These are phyloP conservation scores for Prolemur simus DNA, from an alignment of 2,113 vertebrate genomes.

Conservation along the genomic window DNA sequence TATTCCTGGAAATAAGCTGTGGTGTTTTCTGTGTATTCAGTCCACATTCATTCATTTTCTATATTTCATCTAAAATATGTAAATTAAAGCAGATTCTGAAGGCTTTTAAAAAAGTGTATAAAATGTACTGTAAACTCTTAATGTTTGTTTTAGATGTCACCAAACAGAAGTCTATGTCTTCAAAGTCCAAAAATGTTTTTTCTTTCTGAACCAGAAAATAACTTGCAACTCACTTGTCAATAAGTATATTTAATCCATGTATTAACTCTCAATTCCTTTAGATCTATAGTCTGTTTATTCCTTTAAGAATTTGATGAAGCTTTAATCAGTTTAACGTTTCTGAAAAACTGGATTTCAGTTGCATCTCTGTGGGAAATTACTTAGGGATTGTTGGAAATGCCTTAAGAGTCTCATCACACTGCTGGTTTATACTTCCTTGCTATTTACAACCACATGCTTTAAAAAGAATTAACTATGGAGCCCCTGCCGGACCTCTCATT, in stretches of 20 bases:
- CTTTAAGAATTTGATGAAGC: constrained; percentile 46
- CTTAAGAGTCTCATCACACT: constrained; percentile 8
- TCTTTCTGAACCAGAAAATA: constrained; percentile 24
- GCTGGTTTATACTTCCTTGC: constrained; percentile 49
- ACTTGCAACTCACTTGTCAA: neutral
- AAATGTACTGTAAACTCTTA: neutral
- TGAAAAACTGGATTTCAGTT: constrained; percentile 50
- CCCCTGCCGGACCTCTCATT: constrained; percentile 60
- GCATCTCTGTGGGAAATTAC: constrained; percentile 56
- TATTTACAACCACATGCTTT: constrained; percentile 41
- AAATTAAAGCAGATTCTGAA: neutral
- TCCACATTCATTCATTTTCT: neutral
- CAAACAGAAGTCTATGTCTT: neutral
- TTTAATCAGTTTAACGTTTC: constrained; percentile 55
- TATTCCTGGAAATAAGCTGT: neutral
- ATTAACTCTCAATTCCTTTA: neutral
- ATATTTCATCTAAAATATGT: neutral
- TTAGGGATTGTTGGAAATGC: constrained; percentile 49
- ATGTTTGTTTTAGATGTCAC: neutral
- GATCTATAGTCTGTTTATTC: neutral
- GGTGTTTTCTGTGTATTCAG: neutral
- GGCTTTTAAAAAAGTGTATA: neutral
- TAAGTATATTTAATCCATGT: constrained; percentile 20
- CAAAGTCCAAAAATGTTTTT: neutral
- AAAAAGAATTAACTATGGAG: constrained; percentile 39